Evolutionary conservation across 2,888 invertebrate genomes (phyloP).

Genomic region (Tuberolachnus salignus): DNA sequence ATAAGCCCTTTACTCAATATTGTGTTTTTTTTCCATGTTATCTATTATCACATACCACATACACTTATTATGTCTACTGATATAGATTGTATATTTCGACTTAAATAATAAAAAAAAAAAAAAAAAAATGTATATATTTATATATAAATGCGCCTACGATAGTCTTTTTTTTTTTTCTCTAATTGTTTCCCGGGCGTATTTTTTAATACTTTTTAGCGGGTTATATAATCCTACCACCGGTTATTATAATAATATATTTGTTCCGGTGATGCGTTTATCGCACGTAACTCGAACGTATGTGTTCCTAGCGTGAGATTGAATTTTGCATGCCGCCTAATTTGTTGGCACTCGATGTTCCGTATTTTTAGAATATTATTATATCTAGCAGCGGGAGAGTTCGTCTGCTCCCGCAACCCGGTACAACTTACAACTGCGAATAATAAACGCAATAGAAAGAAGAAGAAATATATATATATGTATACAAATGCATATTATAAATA

Average conservation of each 20-base stretch:
- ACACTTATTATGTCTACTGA: too few species aligned
- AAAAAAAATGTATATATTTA: too few species aligned
- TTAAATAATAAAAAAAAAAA: too few species aligned
- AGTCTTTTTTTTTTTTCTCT: too few species aligned
- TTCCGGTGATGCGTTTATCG: not conserved
- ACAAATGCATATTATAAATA: constrained; percentile 35
- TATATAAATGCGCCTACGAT: too few species aligned
- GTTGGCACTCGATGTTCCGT: constrained; percentile 48
- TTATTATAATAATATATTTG: not conserved
- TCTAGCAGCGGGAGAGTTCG: constrained; percentile 40
- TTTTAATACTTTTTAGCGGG: too few species aligned
- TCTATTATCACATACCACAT: too few species aligned
- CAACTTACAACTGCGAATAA: constrained; percentile 40
- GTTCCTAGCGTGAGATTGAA: constrained; percentile 28
- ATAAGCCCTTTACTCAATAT: too few species aligned
- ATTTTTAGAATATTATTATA: constrained; percentile 37
- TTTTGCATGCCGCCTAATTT: constrained; percentile 44
- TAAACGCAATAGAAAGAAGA: constrained; percentile 22
- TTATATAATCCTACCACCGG: too few species aligned
- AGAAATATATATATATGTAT: not conserved
- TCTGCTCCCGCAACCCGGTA: not conserved
- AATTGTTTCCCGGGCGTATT: too few species aligned
- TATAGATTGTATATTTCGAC: too few species aligned
- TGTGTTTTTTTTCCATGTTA: too few species aligned
- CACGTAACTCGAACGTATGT: constrained; percentile 23